phyloP scores from a whole-genome alignment of 2,888 invertebrate genomes.

The Cacoxenus indagator region DNA sequence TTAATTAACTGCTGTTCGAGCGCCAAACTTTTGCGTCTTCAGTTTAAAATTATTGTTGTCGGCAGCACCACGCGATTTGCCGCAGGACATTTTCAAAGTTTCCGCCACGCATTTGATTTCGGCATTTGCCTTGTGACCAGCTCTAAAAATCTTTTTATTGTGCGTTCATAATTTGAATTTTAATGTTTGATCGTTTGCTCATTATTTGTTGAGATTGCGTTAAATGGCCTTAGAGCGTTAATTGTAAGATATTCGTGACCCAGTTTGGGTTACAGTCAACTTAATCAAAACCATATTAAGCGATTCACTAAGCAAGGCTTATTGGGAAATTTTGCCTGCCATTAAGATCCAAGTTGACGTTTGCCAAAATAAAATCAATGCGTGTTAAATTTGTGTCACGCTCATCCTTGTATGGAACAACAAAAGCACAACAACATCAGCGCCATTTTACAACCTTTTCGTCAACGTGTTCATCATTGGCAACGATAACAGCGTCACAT shows the following conservation, averaged over 20 bases:
- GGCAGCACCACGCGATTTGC: neutral
- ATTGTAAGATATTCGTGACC: neutral
- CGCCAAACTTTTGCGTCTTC: constrained; percentile 47
- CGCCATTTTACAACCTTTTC: neutral
- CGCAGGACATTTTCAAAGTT: neutral
- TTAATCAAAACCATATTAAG: constrained; percentile 12
- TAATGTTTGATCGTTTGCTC: constrained; percentile 7
- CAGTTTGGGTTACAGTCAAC: neutral
- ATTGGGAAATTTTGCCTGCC: neutral
- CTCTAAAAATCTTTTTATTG: neutral
- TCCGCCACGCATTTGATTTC: constrained; percentile 1
- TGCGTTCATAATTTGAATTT: neutral
- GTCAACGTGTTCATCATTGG: neutral
- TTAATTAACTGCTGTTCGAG: constrained; percentile 59
- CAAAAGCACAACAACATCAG: constrained; percentile 1
- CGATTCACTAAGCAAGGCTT: neutral
- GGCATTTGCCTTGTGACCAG: neutral
- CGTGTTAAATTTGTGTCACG: neutral
- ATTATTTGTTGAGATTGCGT: constrained; percentile 13
- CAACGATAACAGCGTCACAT: constrained; percentile 21
- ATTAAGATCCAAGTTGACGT: neutral
- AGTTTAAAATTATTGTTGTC: constrained; percentile 16
- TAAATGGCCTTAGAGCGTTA: neutral
- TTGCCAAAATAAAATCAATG: neutral
- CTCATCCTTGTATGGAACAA: neutral